phyloP scores from a whole-genome alignment of 2,888 invertebrate genomes.

The Cryptosula pallasiana region DNA sequence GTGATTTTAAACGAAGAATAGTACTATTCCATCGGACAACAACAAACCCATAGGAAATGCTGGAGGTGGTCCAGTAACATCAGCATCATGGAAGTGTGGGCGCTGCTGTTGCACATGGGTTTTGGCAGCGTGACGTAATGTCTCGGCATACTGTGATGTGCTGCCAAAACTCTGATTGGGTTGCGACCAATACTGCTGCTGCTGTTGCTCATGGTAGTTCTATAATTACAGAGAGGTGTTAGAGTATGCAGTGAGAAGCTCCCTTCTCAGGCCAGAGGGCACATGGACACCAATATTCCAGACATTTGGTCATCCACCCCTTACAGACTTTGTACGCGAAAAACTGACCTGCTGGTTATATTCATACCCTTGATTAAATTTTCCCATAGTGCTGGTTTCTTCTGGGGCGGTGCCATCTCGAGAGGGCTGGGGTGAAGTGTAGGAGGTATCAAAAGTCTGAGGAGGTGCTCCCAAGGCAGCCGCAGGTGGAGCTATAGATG shows the following conservation, averaged over 20 bases:
- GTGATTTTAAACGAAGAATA: no score
- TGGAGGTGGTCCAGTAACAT: conserved; percentile 3
- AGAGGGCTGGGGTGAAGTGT: background rate
- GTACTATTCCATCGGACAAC: no score
- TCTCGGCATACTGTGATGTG: background rate
- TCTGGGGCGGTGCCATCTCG: background rate
- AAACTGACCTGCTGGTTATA: conserved; percentile 23
- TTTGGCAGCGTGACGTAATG: background rate
- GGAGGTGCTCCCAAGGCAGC: no score
- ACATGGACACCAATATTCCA: no score
- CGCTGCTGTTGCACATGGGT: background rate
- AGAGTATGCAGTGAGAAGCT: no score
- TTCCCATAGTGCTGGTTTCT: background rate
- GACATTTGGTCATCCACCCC: background rate
- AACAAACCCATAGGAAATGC: background rate
- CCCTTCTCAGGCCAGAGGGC: no score
- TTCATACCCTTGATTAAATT: conserved; percentile 22
- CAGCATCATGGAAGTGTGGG: conserved; percentile 13
- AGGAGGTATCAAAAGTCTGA: background rate
- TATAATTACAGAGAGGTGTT: no score
- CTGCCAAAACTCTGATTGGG: background rate
- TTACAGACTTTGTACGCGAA: background rate
- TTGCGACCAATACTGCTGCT: conserved; percentile 14
- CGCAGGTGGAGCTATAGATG: no score
- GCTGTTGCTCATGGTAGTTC: conserved; percentile 1